Evolutionary conservation across 2,888 invertebrate genomes (phyloP).

Genomic region (Morinoia aosen): DNA sequence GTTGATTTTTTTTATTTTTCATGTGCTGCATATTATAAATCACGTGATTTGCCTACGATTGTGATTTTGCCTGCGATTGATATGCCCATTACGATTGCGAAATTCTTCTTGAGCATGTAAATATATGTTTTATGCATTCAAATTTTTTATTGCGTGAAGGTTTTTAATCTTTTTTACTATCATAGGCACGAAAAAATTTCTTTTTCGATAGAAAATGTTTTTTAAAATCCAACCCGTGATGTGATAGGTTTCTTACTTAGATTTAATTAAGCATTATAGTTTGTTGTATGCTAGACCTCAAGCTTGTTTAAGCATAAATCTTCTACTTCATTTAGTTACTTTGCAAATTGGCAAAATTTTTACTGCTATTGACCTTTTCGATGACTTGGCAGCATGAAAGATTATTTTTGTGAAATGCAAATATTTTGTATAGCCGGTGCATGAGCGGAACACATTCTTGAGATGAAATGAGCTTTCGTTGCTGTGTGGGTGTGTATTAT

Average conservation of each 20-base stretch:
- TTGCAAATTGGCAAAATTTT: neutral
- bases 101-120: neutral
- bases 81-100: neutral
- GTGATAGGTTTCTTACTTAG: neutral
- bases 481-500: no score
- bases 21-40: neutral
- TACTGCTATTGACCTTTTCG: neutral
- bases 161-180: no score
- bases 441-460: no score
- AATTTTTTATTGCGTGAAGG: neutral
- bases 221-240: neutral
- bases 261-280: neutral
- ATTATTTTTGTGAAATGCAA: neutral
- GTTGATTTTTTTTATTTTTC: no score
- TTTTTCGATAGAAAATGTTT: neutral
- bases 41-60: neutral
- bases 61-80: neutral
- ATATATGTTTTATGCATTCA: neutral
- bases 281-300: neutral
- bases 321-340: neutral
- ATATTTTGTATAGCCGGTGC: neutral
- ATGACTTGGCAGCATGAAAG: neutral
- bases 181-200: neutral
- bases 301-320: neutral
- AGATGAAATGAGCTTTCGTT: no score